Evolutionary conservation across 2,113 vertebrate genomes (phyloP).

Genomic region (Zosterops borbonicus): DNA sequence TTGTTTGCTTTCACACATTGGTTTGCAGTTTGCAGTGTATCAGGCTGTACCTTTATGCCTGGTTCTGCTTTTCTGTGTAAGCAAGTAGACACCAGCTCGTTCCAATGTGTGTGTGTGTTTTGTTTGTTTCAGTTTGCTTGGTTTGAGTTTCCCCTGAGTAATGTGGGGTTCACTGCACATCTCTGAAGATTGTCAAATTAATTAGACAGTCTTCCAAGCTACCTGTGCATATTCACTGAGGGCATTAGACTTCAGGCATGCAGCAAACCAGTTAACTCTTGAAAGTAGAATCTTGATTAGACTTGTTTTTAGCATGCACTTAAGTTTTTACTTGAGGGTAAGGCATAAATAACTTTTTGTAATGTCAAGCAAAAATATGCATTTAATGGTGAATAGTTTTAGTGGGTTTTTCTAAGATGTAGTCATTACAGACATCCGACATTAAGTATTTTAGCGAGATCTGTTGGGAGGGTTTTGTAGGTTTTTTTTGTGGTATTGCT

Average conservation of each 20-base stretch:
- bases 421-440: not conserved
- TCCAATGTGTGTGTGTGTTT: fast-evolving
- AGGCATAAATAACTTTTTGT: not conserved
- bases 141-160: not conserved
- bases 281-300: not conserved
- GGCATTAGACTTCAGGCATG: not conserved
- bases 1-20: not conserved
- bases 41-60: not conserved
- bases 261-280: not conserved
- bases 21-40: fast-evolving
- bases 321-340: not conserved
- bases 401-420: not conserved
- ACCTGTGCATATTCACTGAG: not conserved
- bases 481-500: not conserved
- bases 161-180: not conserved
- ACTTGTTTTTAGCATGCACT: not conserved
- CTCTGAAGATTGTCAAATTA: conserved; percentile 34
- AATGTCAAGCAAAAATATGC: not conserved
- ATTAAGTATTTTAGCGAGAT: not conserved
- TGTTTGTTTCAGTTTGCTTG: not conserved
- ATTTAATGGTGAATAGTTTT: not conserved
- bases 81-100: not conserved
- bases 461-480: fast-evolving
- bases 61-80: not conserved
- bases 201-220: conserved; percentile 26